These are phyloP conservation scores for Erithacus rubecula DNA, from an alignment of 2,797 vertebrate species.

Conservation along the genomic window DNA sequence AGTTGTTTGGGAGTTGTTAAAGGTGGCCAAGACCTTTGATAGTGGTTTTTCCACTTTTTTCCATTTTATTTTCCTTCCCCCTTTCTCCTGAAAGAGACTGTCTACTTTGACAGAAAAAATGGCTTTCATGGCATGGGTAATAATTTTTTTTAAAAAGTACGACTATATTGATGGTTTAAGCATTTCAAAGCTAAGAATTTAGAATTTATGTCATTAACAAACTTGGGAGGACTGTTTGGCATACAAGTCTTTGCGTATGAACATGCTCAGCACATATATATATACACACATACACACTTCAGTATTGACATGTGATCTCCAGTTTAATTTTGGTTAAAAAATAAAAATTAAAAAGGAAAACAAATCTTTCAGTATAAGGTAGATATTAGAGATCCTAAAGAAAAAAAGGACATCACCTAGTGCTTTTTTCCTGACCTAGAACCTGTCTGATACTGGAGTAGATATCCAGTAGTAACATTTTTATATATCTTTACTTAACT, in stretches of 20 bases:
- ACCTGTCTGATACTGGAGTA: background rate
- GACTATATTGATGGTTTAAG: background rate
- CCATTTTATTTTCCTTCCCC: background rate
- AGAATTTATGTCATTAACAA: background rate
- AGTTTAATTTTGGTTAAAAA: background rate
- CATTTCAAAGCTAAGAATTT: background rate
- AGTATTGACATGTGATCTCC: background rate
- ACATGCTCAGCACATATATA: background rate
- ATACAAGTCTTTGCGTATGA: background rate
- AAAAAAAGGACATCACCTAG: background rate
- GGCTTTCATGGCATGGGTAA: background rate
- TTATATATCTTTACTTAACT: background rate
- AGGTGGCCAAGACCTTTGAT: background rate
- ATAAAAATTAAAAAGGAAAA: background rate
- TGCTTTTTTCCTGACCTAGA: background rate
- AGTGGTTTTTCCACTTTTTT: background rate
- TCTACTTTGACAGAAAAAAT: background rate
- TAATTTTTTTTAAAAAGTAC: background rate
- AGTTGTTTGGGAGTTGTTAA: background rate
- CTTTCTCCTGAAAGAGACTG: background rate
- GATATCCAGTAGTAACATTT: background rate
- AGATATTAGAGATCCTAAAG: background rate
- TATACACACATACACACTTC: accelerated
- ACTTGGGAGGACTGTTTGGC: background rate
- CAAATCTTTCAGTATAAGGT: background rate